Percentiles rank a stretch among this genome's conserved stretches.
phyloP scores from a whole-genome alignment of 2,888 invertebrate species.

The Cerastis leucographa region DNA sequence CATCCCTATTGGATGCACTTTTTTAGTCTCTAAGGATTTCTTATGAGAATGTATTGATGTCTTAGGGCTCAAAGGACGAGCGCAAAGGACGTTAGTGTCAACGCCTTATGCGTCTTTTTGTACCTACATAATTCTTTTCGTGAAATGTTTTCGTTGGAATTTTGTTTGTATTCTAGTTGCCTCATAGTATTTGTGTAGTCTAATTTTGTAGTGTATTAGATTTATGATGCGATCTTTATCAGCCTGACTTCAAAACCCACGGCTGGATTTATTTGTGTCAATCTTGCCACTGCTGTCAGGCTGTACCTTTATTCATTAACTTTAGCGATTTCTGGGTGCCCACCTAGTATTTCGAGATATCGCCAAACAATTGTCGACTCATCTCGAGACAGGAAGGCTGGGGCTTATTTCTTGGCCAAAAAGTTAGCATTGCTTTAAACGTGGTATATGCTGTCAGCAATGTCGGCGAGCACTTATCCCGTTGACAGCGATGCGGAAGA shows the following conservation, averaged over 20 bases:
- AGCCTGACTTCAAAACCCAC: too few species aligned
- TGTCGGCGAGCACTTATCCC: too few species aligned
- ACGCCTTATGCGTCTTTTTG: neutral
- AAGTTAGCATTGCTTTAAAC: too few species aligned
- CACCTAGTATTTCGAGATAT: too few species aligned
- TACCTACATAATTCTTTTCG: neutral
- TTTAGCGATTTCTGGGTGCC: neutral
- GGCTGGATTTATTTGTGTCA: neutral
- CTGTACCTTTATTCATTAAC: neutral
- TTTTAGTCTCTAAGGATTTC: neutral
- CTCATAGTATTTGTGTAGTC: neutral
- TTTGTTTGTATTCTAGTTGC: neutral
- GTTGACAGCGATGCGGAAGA: too few species aligned
- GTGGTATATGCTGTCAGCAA: too few species aligned
- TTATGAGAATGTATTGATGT: constrained; percentile 27
- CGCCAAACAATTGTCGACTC: too few species aligned
- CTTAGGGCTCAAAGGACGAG: neutral
- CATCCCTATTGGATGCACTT: constrained; percentile 2
- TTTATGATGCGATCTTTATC: neutral
- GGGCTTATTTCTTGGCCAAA: too few species aligned
- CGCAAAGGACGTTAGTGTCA: neutral
- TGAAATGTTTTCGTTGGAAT: neutral
- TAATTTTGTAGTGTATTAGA: neutral
- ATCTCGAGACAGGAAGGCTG: too few species aligned
- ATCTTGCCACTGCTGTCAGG: neutral